phyloP scores from a whole-genome alignment of 2,113 vertebrate genomes.

The Austrofundulus limnaeus region DNA sequence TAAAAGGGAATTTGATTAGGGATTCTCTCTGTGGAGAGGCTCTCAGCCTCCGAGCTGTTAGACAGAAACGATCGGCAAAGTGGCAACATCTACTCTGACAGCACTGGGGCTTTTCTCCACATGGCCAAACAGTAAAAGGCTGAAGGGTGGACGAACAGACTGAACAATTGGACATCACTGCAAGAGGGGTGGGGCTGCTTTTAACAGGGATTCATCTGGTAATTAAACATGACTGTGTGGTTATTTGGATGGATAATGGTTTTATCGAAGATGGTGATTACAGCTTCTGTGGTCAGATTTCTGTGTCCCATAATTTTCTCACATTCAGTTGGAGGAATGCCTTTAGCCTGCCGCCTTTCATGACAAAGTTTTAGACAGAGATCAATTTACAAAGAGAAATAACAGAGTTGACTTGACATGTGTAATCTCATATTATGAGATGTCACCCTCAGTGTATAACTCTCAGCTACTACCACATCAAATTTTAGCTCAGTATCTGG shows the following conservation, averaged over 20 bases:
- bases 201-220: conserved; percentile 36
- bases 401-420: too few relatives aligned
- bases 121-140: conserved; percentile 64
- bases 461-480: too few relatives aligned
- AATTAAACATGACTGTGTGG: conserved; percentile 24
- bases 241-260: conserved; percentile 12
- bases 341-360: too few relatives aligned
- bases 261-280: conserved; percentile 22
- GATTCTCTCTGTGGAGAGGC: conserved; percentile 78
- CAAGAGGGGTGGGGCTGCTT: conserved; percentile 43
- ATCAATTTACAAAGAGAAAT: background rate
- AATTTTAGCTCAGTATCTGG: too few relatives aligned
- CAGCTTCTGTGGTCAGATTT: conserved; percentile 8
- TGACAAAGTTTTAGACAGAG: too few relatives aligned
- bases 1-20: conserved; percentile 77
- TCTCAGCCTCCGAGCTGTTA: conserved; percentile 73
- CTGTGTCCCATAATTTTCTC: background rate
- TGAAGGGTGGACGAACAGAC: conserved; percentile 52
- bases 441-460: too few relatives aligned
- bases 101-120: conserved; percentile 69
- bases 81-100: conserved; percentile 75
- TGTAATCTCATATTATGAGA: too few relatives aligned
- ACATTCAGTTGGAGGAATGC: background rate
- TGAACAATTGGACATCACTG: conserved; percentile 62
- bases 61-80: conserved; percentile 77